phyloP scores from a whole-genome alignment of 2,113 vertebrate species.

The Oreotrochilus melanogaster region DNA sequence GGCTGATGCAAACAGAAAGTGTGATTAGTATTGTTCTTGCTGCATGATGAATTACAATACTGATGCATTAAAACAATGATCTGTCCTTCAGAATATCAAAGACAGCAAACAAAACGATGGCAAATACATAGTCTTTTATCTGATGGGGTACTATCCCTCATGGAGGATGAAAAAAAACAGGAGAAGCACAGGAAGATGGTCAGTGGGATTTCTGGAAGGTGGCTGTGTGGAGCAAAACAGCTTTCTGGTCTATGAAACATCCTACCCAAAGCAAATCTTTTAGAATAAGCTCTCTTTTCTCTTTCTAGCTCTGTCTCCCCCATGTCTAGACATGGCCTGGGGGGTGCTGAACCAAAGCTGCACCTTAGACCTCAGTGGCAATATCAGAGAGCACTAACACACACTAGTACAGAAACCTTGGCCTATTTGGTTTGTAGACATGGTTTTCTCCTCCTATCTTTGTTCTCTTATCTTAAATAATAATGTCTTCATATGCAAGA shows the following conservation, averaged over 20 bases:
- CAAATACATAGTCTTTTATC: constrained; percentile 55
- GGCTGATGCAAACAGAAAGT: constrained; percentile 73
- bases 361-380: neutral
- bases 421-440: neutral
- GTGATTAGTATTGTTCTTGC: constrained; percentile 85
- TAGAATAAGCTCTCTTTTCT: neutral
- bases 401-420: neutral
- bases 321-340: neutral
- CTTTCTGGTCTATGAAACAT: neutral
- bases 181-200: neutral
- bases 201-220: neutral
- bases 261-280: neutral
- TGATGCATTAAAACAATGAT: constrained; percentile 76
- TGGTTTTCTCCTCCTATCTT: neutral
- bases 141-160: neutral
- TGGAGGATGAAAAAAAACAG: neutral
- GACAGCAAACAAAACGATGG: constrained; percentile 70
- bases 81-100: constrained; percentile 83
- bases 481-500: neutral
- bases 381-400: no score
- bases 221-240: neutral
- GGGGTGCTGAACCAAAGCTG: neutral
- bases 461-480: neutral
- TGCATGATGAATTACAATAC: constrained; percentile 84
- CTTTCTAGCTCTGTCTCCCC: no score